A percentile compares a stretch with the other conserved stretches of the same genome.
phyloP scores from a whole-genome alignment of 2,113 vertebrate genomes.

The Chloropsis cyanopogon region DNA sequence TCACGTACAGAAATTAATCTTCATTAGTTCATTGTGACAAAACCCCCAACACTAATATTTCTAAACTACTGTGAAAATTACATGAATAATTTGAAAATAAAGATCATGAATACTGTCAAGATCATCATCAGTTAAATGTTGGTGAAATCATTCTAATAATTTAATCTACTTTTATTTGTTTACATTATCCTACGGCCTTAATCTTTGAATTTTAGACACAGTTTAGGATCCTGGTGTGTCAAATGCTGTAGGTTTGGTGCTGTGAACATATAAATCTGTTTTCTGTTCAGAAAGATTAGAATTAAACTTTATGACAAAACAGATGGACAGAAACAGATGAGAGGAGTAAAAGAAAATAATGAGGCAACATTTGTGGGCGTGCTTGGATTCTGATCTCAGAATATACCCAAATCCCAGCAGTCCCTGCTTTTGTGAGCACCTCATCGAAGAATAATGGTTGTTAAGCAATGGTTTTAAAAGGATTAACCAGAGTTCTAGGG shows the following conservation, averaged over 20 bases:
- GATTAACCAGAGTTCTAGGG: background rate
- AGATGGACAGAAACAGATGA: conserved; percentile 44
- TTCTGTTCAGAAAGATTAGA: background rate
- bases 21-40: background rate
- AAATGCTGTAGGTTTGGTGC: background rate
- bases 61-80: background rate
- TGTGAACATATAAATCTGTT: background rate
- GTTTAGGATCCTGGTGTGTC: background rate
- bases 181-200: background rate
- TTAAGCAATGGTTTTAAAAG: background rate
- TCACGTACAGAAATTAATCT: background rate
- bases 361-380: conserved; percentile 9
- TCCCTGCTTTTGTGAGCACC: background rate
- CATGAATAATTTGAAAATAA: background rate
- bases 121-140: background rate
- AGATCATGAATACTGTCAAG: background rate
- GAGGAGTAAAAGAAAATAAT: conserved; percentile 41
- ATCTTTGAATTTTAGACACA: background rate
- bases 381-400: conserved; percentile 9
- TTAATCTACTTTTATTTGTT: background rate
- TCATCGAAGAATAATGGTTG: background rate
- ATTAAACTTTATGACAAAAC: conserved; percentile 9
- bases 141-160: background rate
- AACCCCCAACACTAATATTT: background rate
- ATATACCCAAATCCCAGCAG: background rate